These are phyloP conservation scores for Xenus cinereus DNA, from an alignment of 2,113 vertebrate species.

Conservation along the genomic window DNA sequence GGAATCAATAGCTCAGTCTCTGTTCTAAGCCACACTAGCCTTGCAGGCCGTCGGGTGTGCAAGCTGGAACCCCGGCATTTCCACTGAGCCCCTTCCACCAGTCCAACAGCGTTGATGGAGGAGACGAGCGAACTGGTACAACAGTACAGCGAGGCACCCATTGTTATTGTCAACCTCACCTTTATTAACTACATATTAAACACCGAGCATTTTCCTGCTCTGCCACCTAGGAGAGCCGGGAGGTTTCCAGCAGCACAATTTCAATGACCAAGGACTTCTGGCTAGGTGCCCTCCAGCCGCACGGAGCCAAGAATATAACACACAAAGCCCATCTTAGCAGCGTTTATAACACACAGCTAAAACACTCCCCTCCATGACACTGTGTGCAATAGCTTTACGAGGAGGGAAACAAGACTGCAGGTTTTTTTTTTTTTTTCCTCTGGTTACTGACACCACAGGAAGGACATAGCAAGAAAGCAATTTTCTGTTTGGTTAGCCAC, in stretches of 20 bases:
- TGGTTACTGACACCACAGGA: not conserved
- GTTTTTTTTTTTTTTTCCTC: not conserved
- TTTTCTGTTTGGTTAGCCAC: not conserved
- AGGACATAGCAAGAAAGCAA: not conserved
- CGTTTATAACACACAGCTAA: not conserved
- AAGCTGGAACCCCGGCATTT: not conserved
- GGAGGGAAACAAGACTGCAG: not conserved
- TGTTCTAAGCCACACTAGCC: not conserved
- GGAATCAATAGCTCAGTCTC: not conserved
- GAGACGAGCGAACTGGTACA: not conserved
- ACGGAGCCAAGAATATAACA: accelerated
- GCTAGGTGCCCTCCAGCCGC: not conserved
- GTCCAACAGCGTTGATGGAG: accelerated
- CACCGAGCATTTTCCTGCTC: not conserved
- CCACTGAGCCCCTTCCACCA: not conserved
- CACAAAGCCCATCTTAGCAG: not conserved
- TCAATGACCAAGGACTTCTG: not conserved
- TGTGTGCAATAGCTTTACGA: accelerated
- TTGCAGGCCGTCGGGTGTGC: accelerated
- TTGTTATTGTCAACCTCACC: not conserved
- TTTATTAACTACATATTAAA: not conserved
- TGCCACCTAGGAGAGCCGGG: not conserved
- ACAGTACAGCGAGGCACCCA: not conserved
- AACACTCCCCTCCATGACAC: accelerated
- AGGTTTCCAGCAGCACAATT: not conserved